phyloP scores from a whole-genome alignment of 2,113 vertebrate species.

The Leiothrix lutea region DNA sequence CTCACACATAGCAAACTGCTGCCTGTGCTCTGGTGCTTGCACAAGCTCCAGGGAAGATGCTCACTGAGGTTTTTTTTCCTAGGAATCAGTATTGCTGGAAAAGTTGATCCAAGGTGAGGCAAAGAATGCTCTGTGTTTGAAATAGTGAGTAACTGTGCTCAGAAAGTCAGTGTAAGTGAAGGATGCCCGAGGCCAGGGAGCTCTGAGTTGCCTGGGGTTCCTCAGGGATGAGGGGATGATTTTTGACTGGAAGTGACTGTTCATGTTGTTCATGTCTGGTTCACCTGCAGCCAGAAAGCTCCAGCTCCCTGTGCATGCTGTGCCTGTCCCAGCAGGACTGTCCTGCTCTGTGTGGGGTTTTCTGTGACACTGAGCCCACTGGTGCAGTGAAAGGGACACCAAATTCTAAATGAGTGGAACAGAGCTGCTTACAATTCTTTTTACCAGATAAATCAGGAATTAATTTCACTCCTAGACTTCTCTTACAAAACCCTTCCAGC shows the following conservation, averaged over 20 bases:
- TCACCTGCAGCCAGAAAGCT: background rate
- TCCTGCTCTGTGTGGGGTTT: background rate
- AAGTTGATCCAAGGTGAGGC: background rate
- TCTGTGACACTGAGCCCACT: background rate
- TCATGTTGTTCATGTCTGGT: background rate
- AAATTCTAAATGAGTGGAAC: background rate
- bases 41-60: background rate
- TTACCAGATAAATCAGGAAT: background rate
- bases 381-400: rapidly evolving
- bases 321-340: background rate
- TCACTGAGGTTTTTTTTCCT: background rate
- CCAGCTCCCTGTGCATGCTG: background rate
- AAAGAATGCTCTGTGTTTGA: background rate
- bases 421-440: background rate
- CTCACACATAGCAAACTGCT: background rate
- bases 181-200: background rate
- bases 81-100: background rate
- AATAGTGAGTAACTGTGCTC: background rate
- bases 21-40: background rate
- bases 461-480: background rate
- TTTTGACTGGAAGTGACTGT: background rate
- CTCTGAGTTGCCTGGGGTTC: background rate
- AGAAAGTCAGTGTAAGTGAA: background rate
- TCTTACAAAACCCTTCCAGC: background rate
- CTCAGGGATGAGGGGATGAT: background rate